Evolutionary conservation across 2,888 invertebrate genomes (phyloP).

Genomic region (Trissolcus japonicus): DNA sequence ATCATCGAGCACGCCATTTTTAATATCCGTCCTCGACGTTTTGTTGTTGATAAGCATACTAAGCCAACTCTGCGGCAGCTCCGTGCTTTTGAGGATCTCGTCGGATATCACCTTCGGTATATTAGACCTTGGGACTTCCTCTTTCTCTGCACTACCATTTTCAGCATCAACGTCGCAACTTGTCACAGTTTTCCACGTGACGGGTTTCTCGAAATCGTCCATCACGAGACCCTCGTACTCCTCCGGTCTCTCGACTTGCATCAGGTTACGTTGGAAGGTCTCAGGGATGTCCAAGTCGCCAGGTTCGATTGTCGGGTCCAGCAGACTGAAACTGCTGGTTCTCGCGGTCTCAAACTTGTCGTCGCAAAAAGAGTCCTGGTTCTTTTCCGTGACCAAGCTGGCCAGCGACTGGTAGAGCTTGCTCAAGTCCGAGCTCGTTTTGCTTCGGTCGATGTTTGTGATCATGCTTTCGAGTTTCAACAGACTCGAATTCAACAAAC

Average conservation of each 20-base stretch:
- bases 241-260: conserved; percentile 44
- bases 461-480: conserved; percentile 71
- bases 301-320: conserved; percentile 28
- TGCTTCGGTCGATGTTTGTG: conserved; percentile 67
- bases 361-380: not conserved
- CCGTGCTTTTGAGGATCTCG: conserved; percentile 65
- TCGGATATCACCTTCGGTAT: conserved; percentile 67
- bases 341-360: conserved; percentile 32
- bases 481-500: conserved; percentile 71
- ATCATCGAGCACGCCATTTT: too few species aligned
- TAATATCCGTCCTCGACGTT: too few species aligned
- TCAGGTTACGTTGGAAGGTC: conserved; percentile 46
- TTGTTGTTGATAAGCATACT: conserved; percentile 56
- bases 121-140: not conserved
- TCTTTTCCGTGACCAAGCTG: conserved; percentile 6
- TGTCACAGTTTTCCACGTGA: conserved; percentile 35
- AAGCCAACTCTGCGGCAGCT: conserved; percentile 63
- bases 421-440: conserved; percentile 15
- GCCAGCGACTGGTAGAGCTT: conserved; percentile 35
- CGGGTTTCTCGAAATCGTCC: conserved; percentile 56
- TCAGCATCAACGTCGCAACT: not conserved
- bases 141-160: not conserved
- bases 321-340: conserved; percentile 27
- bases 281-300: conserved; percentile 62
- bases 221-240: conserved; percentile 57